Evolutionary conservation across 2,113 vertebrate species (phyloP), one percentile per base, ranked within the genome.

Genomic region (Thalassoma bifasciatum): DNA sequence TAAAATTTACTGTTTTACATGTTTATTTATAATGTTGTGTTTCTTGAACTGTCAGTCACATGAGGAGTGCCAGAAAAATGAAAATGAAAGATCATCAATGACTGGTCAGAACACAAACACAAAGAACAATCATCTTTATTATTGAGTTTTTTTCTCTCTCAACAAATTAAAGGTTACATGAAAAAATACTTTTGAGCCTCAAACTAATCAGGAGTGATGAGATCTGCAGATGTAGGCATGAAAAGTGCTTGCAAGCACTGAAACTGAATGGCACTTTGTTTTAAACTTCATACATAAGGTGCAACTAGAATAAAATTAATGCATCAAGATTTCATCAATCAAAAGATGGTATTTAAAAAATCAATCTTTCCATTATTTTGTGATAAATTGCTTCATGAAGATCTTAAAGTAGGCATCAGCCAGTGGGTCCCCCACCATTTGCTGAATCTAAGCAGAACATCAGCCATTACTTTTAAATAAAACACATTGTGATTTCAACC

Each of bases 351-450:
- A 85, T 82, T 70, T 75, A 68, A 83, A 85, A n/a, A 86, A 62
- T 85, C 60, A 76, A 72, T 86, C 75, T 72, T 56, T 81, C 77
- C 37, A 81, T 75, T 66, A 61, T 3, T 36, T 50, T 50, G 54
- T 83, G 79, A 90, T 80, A 88, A 77, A 85, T 88, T 58, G 79
- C 77, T 85, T 58, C 22, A 19, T 30, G 75, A 77, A 60, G 34
- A 60, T n/a, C 26, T 67, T 49, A 72, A 30, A 26, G 75, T 66
- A 22, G 53, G 30, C 38, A 79, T 26, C 67, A 76, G 57, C 58
- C 58, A 44, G 73, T 59, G 56, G 79, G 68, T 69, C 50, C 59
- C 37, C 47, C 54, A 50, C 60, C 13, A 30, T 64, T 38, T 30
- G 21, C 38, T 72, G 58, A 30, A 30, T 30, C 30, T 6, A 30